A percentile compares a stretch with the other conserved stretches of the same genome.
Evolutionary conservation across 2,113 vertebrate genomes (phyloP).

Genomic region (Hippocampus comes): DNA sequence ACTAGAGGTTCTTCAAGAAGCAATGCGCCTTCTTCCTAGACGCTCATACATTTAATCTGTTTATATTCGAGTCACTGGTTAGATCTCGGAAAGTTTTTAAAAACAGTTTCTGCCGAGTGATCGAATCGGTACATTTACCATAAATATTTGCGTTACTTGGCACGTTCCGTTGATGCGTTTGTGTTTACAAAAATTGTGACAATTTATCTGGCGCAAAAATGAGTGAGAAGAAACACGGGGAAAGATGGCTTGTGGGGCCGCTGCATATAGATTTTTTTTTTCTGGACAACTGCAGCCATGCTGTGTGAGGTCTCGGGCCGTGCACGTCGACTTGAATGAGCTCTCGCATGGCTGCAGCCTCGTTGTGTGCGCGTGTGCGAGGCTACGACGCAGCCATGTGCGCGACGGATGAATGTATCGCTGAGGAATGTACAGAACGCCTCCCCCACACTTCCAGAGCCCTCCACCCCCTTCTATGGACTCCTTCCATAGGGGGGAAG

Average conservation of each 20-base stretch:
- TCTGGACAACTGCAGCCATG: conserved; percentile 19
- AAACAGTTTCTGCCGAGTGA: background rate
- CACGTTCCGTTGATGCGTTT: background rate
- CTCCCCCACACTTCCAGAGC: conserved; percentile 46
- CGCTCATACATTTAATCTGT: background rate
- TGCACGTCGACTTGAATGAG: conserved; percentile 46
- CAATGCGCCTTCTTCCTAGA: too few relatives aligned
- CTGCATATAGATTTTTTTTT: conserved; percentile 1
- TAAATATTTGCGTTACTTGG: background rate
- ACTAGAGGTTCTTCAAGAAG: background rate
- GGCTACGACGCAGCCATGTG: conserved; percentile 14
- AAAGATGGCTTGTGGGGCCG: background rate
- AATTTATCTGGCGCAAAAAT: background rate
- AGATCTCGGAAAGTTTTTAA: too few relatives aligned
- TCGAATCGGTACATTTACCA: background rate
- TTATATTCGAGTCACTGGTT: background rate
- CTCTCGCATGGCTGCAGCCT: conserved; percentile 50
- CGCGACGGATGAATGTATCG: conserved; percentile 63
- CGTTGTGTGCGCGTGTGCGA: conserved; percentile 4
- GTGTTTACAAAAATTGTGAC: background rate
- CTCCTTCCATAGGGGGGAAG: conserved; percentile 69
- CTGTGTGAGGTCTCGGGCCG: conserved; percentile 18
- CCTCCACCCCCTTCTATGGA: conserved; percentile 28
- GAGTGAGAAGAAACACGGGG: background rate
- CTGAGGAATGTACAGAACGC: conserved; percentile 69